These are phyloP conservation scores for Suricata suricatta DNA, from an alignment of 2,113 vertebrate species.

Conservation along the genomic window DNA sequence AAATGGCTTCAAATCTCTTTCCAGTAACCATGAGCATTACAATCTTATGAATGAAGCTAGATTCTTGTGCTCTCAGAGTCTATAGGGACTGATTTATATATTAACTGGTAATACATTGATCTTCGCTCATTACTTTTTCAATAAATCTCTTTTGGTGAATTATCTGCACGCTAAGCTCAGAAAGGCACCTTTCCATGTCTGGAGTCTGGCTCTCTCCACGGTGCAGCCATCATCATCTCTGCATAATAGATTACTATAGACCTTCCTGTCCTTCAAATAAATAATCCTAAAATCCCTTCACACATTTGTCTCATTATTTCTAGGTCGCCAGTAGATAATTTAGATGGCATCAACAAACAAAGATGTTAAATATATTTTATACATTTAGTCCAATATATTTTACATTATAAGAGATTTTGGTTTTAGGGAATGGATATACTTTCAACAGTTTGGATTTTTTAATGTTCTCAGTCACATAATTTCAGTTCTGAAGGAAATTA, in stretches of 20 bases:
- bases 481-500: conserved; percentile 34
- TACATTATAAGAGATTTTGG: neutral
- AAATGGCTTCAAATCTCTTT: conserved; percentile 78
- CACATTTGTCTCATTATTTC: conserved; percentile 45
- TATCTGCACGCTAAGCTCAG: conserved; percentile 73
- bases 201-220: conserved; percentile 44
- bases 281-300: conserved; percentile 37
- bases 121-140: conserved; percentile 76
- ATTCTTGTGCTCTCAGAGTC: conserved; percentile 50
- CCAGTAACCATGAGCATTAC: conserved; percentile 60
- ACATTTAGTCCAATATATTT: conserved; percentile 25
- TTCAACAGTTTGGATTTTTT: neutral
- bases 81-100: conserved; percentile 77
- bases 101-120: conserved; percentile 79
- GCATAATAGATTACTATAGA: neutral
- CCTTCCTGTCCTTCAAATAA: conserved; percentile 59
- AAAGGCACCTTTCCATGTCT: conserved; percentile 72
- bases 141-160: conserved; percentile 81
- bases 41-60: conserved; percentile 72
- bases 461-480: neutral
- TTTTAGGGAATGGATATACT: conserved; percentile 14
- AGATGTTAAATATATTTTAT: conserved; percentile 26
- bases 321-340: conserved; percentile 3
- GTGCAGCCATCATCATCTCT: neutral
- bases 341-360: neutral